Conservation (phyloP, 2,888 invertebrate genomes). For the Caenorhabditis sinica region DNA sequence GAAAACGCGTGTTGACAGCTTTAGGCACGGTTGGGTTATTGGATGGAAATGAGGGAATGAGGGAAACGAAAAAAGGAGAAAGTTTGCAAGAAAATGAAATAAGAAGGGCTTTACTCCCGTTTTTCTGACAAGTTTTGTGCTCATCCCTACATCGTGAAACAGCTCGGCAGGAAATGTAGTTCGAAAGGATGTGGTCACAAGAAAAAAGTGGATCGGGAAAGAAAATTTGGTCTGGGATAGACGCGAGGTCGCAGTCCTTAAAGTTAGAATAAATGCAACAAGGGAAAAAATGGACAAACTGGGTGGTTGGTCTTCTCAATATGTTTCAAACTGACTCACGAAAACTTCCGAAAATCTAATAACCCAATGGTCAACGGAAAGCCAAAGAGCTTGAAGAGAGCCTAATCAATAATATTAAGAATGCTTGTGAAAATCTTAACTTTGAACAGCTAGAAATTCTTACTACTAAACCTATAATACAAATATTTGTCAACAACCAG, state of each 20-base stretch:
- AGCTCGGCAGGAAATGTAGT: constrained; percentile 8
- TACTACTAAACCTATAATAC: background rate
- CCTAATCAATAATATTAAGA: no score
- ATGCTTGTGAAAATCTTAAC: no score
- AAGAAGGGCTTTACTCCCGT: constrained; percentile 38
- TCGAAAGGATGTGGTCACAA: background rate
- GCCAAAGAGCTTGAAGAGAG: no score
- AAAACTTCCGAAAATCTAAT: background rate
- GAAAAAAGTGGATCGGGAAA: background rate
- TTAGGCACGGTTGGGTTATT: constrained; percentile 44
- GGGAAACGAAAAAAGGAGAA: constrained; percentile 12
- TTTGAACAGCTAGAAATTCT: background rate
- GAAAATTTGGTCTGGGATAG: background rate
- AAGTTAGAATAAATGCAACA: background rate
- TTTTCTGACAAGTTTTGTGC: constrained; percentile 25
- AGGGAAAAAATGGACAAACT: background rate
- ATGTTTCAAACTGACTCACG: no score
- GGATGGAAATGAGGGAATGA: constrained; percentile 48
- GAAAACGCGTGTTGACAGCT: constrained; percentile 33
- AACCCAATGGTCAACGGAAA: no score
- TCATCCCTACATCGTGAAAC: constrained; percentile 12
- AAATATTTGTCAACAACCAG: no score
- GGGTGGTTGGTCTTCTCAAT: no score
- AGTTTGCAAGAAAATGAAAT: constrained; percentile 46
- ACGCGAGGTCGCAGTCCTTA: background rate